Conservation (phyloP, 1,140 invertebrate species). For the Tetragonula clypearis region DNA sequence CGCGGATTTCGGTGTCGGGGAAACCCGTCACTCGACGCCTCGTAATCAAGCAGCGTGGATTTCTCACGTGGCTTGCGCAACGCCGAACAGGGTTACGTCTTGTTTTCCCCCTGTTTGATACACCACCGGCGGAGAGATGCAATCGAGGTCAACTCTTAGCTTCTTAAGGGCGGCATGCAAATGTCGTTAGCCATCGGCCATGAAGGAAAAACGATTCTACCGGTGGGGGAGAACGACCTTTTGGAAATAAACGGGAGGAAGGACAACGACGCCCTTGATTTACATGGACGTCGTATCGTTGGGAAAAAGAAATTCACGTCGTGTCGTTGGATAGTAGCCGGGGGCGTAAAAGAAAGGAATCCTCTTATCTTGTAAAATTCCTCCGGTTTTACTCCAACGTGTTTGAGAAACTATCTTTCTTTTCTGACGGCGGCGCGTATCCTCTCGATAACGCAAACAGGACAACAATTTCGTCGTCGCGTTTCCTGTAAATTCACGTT, state of each 20-base stretch:
- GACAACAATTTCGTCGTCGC: too few species aligned
- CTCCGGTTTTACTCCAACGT: not conserved
- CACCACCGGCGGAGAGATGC: not conserved
- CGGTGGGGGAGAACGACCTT: too few species aligned
- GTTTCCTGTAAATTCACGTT: too few species aligned
- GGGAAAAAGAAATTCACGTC: not conserved
- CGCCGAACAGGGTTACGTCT: conserved; percentile 11
- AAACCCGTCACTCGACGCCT: not conserved
- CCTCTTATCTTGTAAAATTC: not conserved
- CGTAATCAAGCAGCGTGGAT: conserved; percentile 41
- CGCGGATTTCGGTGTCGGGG: not conserved
- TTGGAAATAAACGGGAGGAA: not conserved
- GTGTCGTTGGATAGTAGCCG: not conserved
- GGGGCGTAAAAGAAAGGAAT: not conserved
- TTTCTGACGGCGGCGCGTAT: not conserved
- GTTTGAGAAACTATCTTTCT: not conserved
- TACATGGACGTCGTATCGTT: not conserved
- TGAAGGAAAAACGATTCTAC: not conserved
- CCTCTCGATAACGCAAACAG: not conserved
- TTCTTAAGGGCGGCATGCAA: not conserved
- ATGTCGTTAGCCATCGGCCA: not conserved
- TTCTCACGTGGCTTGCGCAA: conserved; percentile 35
- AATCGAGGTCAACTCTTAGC: not conserved
- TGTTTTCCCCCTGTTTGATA: conserved; percentile 6
- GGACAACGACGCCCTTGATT: not conserved